Conservation (phyloP, 2,113 vertebrate genomes). For the Cygnus atratus region DNA sequence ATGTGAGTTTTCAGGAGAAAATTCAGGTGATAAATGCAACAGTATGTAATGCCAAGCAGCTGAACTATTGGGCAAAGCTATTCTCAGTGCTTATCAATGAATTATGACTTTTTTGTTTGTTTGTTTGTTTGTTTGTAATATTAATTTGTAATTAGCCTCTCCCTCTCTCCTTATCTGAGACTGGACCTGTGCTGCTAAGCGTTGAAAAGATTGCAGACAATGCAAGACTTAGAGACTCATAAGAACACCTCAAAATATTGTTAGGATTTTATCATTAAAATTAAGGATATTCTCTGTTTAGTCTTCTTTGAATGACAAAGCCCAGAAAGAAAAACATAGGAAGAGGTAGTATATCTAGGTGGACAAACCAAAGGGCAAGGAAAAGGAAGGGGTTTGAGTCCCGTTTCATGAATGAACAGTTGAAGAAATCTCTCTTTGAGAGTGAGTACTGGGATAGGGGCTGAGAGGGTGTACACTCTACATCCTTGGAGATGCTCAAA, state of each 20-base stretch:
- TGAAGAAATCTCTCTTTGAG: background rate
- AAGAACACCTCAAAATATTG: background rate
- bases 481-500: background rate
- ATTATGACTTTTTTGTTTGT: no score
- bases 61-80: background rate
- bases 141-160: background rate
- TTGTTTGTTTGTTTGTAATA: no score
- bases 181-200: accelerated
- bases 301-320: background rate
- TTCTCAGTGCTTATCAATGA: background rate
- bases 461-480: background rate
- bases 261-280: background rate
- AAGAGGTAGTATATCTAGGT: background rate
- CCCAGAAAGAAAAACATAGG: background rate
- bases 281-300: background rate
- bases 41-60: background rate
- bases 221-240: background rate
- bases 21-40: background rate
- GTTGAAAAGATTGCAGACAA: background rate
- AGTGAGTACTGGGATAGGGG: background rate
- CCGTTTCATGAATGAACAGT: background rate
- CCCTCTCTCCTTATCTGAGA: background rate
- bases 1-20: background rate
- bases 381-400: background rate
- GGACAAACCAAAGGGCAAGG: background rate